phyloP scores from a whole-genome alignment of 2,888 invertebrate species.

The Tetranychus truncatus region DNA sequence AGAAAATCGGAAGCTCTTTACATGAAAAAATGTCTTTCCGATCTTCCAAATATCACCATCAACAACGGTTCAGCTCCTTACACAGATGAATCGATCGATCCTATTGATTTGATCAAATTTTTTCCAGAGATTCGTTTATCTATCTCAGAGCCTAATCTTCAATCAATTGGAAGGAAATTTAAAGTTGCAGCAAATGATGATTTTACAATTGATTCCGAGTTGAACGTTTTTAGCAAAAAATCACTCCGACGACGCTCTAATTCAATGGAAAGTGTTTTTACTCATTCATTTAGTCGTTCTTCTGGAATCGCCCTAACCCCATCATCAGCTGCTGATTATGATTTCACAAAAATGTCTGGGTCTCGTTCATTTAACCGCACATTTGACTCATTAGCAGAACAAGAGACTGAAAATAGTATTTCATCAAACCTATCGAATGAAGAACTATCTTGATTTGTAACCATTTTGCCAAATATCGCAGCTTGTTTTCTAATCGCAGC shows the following conservation, averaged over 20 bases:
- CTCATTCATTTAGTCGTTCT: neutral
- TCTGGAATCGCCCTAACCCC: neutral
- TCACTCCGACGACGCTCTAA: neutral
- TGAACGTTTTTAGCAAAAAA: neutral
- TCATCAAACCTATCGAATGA: neutral
- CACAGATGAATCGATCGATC: neutral
- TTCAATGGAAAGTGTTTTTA: constrained; percentile 2
- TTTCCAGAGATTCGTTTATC: constrained; percentile 3
- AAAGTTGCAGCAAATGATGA: neutral
- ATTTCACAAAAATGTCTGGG: neutral
- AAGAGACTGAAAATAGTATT: neutral
- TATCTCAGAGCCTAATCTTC: constrained; percentile 6
- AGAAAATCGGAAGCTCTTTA: neutral
- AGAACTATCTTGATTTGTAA: neutral
- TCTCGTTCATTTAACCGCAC: neutral
- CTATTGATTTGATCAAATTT: neutral
- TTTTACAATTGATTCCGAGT: neutral
- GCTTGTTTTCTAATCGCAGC: too few species aligned
- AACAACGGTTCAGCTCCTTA: neutral
- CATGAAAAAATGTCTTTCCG: constrained; percentile 6
- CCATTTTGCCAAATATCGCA: too few species aligned
- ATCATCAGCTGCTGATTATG: neutral
- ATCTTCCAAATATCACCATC: neutral
- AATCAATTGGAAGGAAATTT: neutral
- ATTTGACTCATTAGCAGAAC: neutral